Evolutionary conservation across 2,113 vertebrate genomes (phyloP).

Genomic region (Sclerurus mexicanus): DNA sequence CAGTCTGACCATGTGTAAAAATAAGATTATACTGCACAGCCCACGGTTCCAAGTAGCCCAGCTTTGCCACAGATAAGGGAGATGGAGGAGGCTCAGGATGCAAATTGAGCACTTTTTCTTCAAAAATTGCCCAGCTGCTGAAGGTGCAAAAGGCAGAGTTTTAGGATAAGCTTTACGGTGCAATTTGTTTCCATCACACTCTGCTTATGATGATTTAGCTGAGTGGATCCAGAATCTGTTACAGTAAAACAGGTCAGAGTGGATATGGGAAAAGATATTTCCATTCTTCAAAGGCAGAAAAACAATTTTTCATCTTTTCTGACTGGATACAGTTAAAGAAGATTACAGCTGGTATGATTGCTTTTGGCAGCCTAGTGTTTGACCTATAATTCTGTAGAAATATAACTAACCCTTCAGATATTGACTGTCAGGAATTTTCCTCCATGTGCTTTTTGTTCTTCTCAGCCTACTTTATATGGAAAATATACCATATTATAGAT

Average conservation of each 20-base stretch:
- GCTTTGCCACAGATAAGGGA: constrained; percentile 17
- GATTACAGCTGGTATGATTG: constrained; percentile 22
- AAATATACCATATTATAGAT: background rate
- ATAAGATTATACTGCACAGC: constrained; percentile 11
- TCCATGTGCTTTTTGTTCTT: background rate
- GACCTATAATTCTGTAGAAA: constrained; percentile 32
- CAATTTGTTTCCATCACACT: constrained; percentile 22
- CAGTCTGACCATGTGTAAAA: constrained; percentile 22
- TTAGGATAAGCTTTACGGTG: background rate
- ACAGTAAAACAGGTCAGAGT: constrained; percentile 11
- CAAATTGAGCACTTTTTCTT: constrained; percentile 1
- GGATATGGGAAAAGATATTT: constrained; percentile 15
- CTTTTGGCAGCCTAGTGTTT: background rate
- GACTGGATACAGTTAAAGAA: constrained; percentile 29
- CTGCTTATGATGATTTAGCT: background rate
- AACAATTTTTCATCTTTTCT: constrained; percentile 51
- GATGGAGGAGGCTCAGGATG: background rate
- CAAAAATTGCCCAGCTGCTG: background rate
- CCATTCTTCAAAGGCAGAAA: constrained; percentile 45
- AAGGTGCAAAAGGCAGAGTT: constrained; percentile 26
- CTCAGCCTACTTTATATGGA: background rate
- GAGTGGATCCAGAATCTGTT: constrained; percentile 2
- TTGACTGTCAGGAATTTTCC: background rate
- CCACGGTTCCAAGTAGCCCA: background rate
- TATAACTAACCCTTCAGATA: background rate